Conservation (phyloP, 2,797 vertebrate genomes). For the Caiman crocodilus region DNA sequence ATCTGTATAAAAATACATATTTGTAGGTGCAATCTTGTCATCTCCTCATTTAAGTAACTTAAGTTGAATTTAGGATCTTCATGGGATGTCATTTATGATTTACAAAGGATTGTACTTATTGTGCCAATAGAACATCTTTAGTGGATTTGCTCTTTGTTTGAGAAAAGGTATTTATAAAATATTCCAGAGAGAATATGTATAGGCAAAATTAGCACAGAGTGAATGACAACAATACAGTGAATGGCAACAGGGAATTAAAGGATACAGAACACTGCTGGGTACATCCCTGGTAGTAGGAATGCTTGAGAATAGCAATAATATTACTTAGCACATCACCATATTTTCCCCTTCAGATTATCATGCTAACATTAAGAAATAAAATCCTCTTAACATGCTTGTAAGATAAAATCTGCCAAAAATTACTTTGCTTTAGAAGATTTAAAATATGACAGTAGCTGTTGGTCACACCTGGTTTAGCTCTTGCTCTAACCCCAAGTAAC, state of each 20-base stretch:
- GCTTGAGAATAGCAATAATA: background rate
- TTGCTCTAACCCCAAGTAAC: background rate
- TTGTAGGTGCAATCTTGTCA: background rate
- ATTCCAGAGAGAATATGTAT: background rate
- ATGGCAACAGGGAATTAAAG: background rate
- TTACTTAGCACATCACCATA: background rate
- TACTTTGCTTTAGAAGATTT: background rate
- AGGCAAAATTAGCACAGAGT: background rate
- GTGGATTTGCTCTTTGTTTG: background rate
- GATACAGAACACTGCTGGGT: background rate
- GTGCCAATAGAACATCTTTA: background rate
- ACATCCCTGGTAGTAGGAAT: background rate
- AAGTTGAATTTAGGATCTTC: background rate
- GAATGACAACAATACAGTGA: background rate
- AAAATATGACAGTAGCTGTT: background rate
- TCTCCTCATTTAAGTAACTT: background rate
- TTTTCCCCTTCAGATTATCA: background rate
- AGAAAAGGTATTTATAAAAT: background rate
- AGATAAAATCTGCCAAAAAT: background rate
- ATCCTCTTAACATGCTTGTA: background rate
- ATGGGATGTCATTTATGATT: background rate
- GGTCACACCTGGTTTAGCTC: background rate
- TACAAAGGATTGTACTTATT: background rate
- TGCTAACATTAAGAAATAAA: background rate
- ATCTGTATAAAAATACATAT: too few relatives aligned